Conservation (phyloP, 2,888 invertebrate species). For the Andrena camellia region DNA sequence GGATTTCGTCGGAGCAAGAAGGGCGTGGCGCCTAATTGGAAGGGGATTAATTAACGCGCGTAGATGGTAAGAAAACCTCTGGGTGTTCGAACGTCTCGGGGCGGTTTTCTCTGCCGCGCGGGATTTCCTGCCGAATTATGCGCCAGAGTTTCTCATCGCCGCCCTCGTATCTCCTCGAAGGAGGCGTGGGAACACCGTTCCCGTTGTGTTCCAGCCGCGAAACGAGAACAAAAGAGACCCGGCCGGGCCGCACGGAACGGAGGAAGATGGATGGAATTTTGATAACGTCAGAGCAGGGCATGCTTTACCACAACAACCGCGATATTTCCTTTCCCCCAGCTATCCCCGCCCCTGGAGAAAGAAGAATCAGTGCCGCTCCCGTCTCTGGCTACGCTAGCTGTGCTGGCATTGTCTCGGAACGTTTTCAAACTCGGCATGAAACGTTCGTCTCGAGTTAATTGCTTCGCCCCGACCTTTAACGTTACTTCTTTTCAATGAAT, state of each 20-base stretch:
- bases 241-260: slow-evolving; percentile 10
- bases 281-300: slow-evolving; percentile 71
- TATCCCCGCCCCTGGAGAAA: slow-evolving; percentile 24
- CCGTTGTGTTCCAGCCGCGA: slow-evolving; percentile 23
- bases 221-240: slow-evolving; percentile 14
- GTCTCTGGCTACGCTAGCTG: not conserved
- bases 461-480: not conserved
- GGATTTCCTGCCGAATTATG: slow-evolving; percentile 71
- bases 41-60: slow-evolving; percentile 74
- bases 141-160: slow-evolving; percentile 45
- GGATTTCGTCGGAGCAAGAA: slow-evolving; percentile 54
- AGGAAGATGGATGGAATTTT: slow-evolving; percentile 72
- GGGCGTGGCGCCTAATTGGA: slow-evolving; percentile 72
- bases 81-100: slow-evolving; percentile 60
- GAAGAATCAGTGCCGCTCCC: slow-evolving; percentile 30
- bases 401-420: slow-evolving; percentile 6
- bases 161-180: slow-evolving; percentile 18
- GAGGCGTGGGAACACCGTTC: slow-evolving; percentile 52
- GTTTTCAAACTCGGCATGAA: slow-evolving; percentile 2
- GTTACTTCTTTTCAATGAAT: not conserved
- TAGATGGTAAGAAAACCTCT: slow-evolving; percentile 69
- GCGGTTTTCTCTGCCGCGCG: slow-evolving; percentile 44
- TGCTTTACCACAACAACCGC: slow-evolving; percentile 70
- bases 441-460: not conserved
- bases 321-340: slow-evolving; percentile 57